Percentiles rank a stretch among this genome's conserved stretches.
phyloP scores from a whole-genome alignment of 1,140 invertebrate species.

The Drosophila gunungcola region DNA sequence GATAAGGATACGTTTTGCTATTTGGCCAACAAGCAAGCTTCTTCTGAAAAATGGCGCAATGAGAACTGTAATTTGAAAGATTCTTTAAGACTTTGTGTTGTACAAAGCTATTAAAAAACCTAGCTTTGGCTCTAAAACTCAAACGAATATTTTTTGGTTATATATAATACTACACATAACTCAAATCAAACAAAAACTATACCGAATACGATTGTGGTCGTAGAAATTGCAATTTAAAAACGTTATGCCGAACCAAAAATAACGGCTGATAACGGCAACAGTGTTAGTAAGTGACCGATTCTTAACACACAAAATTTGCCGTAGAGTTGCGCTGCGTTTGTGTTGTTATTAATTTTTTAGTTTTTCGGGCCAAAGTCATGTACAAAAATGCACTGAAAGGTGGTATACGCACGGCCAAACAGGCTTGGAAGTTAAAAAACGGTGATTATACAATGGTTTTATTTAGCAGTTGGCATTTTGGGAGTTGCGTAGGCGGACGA shows the following conservation, averaged over 20 bases:
- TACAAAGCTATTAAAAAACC: no score
- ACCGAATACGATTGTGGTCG: no score
- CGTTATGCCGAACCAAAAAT: neutral
- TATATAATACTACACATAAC: no score
- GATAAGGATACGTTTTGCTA: no score
- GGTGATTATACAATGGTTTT: constrained; percentile 60
- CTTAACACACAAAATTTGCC: neutral
- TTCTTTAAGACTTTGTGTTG: no score
- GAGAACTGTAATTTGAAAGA: no score
- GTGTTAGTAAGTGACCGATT: constrained; percentile 22
- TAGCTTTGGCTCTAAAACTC: no score
- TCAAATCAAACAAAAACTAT: no score
- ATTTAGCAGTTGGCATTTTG: constrained; percentile 31
- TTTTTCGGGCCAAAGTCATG: constrained; percentile 45
- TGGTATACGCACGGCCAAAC: constrained; percentile 73
- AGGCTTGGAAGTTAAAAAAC: constrained; percentile 80
- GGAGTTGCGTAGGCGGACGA: constrained; percentile 9
- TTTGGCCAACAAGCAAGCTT: no score
- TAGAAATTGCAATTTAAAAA: neutral
- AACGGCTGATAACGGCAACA: constrained; percentile 3
- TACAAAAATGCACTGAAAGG: constrained; percentile 77
- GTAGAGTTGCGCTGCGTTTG: constrained; percentile 6
- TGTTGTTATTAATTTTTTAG: constrained; percentile 23
- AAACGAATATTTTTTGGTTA: no score
- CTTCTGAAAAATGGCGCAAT: no score